Evolutionary conservation across 2,797 vertebrate genomes (phyloP).

Genomic region (Hylomyscus alleni): DNA sequence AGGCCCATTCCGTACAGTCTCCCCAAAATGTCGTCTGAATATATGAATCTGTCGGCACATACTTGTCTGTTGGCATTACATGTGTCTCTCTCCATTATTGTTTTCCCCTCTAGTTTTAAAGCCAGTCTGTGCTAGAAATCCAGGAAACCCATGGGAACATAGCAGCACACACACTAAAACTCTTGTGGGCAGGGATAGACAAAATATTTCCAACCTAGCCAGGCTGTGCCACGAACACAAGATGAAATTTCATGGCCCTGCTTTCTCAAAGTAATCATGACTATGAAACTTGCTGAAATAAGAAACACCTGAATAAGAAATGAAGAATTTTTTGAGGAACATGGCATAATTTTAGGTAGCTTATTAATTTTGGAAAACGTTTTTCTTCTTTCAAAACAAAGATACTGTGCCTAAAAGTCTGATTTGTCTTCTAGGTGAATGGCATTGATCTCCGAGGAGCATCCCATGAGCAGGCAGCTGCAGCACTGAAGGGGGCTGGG

Average conservation of each 20-base stretch:
- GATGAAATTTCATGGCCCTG: constrained; percentile 14
- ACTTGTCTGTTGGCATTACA: constrained; percentile 54
- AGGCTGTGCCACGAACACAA: constrained; percentile 29
- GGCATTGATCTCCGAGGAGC: constrained; percentile 97
- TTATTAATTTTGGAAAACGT: neutral
- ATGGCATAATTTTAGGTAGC: neutral
- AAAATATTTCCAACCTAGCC: constrained; percentile 19
- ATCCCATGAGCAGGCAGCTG: constrained; percentile 97
- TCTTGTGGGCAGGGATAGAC: neutral
- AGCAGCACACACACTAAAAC: constrained; percentile 36
- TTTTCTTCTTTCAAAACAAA: constrained; percentile 23
- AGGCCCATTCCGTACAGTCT: neutral
- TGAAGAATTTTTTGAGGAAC: neutral
- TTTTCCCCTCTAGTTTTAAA: constrained; percentile 61
- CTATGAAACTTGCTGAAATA: neutral
- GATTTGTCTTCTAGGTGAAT: constrained; percentile 92
- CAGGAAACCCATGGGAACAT: constrained; percentile 43
- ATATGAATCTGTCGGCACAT: constrained; percentile 66
- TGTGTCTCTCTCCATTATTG: constrained; percentile 65
- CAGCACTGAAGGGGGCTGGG: constrained; percentile 97
- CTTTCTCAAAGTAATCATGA: neutral
- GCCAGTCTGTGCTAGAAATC: constrained; percentile 22
- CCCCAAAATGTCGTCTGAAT: neutral
- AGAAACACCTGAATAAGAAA: neutral
- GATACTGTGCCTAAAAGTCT: neutral